phyloP scores from a whole-genome alignment of 2,113 vertebrate genomes.

The Saimiri boliviensis region DNA sequence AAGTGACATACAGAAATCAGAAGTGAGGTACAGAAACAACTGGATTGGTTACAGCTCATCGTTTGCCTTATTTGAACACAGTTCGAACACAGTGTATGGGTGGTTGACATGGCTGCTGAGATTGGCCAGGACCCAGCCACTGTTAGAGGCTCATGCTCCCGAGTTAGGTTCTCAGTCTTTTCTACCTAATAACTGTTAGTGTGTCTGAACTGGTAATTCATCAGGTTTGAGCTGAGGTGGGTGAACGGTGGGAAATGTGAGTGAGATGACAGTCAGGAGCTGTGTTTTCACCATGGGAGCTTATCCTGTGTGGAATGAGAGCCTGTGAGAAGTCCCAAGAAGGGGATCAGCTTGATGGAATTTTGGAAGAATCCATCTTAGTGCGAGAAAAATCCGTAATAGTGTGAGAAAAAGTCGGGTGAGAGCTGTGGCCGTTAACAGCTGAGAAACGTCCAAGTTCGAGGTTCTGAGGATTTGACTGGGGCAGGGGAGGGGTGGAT shows the following conservation, averaged over 20 bases:
- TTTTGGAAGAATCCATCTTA: background rate
- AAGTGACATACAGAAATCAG: too few species aligned
- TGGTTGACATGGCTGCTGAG: too few species aligned
- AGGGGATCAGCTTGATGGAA: fast-evolving
- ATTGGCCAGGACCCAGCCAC: too few species aligned
- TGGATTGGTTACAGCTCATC: too few species aligned
- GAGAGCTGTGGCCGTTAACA: background rate
- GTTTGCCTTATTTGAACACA: too few species aligned
- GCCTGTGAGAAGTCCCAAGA: background rate
- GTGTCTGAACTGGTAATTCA: background rate
- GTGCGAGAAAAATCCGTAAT: background rate
- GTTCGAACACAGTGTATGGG: too few species aligned
- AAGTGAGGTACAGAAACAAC: too few species aligned
- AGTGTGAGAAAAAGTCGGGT: background rate
- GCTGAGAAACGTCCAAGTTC: too few species aligned
- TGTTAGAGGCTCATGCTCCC: too few species aligned
- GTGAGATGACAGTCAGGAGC: too few species aligned
- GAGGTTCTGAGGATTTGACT: background rate
- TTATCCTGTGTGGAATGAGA: background rate
- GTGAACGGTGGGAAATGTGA: too few species aligned
- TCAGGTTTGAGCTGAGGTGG: background rate
- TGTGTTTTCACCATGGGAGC: background rate
- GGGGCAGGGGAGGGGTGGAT: background rate
- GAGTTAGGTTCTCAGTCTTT: too few species aligned
- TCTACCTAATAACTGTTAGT: background rate